Base-by-base conservation (phyloP, 2,113 vertebrate genomes). In the Condylura cristata region DNA sequence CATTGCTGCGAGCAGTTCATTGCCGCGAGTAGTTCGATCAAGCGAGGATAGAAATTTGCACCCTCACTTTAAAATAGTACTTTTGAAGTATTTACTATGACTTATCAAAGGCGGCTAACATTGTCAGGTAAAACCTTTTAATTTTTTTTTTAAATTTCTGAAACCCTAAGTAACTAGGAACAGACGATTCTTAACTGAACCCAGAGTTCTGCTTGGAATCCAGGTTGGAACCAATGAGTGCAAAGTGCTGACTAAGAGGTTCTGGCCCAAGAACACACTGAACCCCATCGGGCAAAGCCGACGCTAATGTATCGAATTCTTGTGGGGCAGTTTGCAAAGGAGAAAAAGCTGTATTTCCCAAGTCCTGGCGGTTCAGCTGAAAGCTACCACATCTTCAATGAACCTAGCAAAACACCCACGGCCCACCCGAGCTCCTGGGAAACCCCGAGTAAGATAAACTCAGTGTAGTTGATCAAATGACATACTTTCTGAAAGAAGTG, bases 231-330 rank as follows among this genome's bases (percentile, higher is more conserved):
- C n/a, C 44, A 4, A 2, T 32, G 74, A 53, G 26, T 5, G 34
- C 58, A 12, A 7, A 20, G 13, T 44, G 86, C 61, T 58, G 44
- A 26, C 71, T 10, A 5, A 68, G 37, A 68, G 41, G 37, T 84
- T 93, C 91, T 61, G 39, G 34, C 78, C 75, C 32, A 26, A 70
- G 86, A 90, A 63, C 58, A 26, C 7, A 9, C 78, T 68, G 95
- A 97, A 84, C 63, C 86, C 26, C 91, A 26, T 84, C 6, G 30
- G 70, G 75, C 95, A 97, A 98, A 97, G 93, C 97, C 90, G 75
- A 28, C 10, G 61, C 12, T 90, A 71, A 92, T 63, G 56, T 83
- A 88, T 89, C 80, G 63, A 71, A 84, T 97, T 84, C 93, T 90
- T 65, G 3, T 6, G 0, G 61, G 51, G 14, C 66, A 84, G 65